A percentile compares a stretch with the other conserved stretches of the same genome.
Conservation (phyloP, 2,113 vertebrate genomes). For the Poecile atricapillus region DNA sequence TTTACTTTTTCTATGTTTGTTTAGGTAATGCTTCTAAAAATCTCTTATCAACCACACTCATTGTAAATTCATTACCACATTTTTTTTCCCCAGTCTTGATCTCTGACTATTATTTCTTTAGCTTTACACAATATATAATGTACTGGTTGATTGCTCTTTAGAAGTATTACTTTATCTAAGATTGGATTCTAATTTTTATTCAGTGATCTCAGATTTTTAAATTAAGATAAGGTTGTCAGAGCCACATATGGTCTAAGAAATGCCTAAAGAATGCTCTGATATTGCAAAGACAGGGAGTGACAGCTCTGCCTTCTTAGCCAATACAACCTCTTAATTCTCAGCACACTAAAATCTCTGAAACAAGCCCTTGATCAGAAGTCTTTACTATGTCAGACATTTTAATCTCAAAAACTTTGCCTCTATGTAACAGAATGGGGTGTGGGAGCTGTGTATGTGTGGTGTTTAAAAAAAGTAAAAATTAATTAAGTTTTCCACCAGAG, state of each 20-base stretch:
- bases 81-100: background rate
- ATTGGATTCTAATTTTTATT: background rate
- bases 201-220: background rate
- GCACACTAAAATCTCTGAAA: background rate
- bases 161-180: background rate
- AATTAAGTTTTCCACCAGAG: background rate
- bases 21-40: background rate
- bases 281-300: background rate
- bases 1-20: background rate
- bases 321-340: background rate
- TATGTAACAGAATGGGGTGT: background rate
- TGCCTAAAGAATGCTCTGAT: background rate
- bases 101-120: background rate
- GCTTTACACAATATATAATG: background rate
- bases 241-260: background rate
- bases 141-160: background rate
- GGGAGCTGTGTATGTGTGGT: fast-evolving
- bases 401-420: background rate
- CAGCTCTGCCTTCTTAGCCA: background rate
- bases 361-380: background rate
- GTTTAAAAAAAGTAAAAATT: background rate
- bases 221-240: background rate
- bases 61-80: background rate
- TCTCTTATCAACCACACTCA: background rate
- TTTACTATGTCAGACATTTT: background rate